These are phyloP conservation scores for Eriocheir sinensis DNA, from an alignment of 1,140 invertebrate genomes.

Conservation along the genomic window DNA sequence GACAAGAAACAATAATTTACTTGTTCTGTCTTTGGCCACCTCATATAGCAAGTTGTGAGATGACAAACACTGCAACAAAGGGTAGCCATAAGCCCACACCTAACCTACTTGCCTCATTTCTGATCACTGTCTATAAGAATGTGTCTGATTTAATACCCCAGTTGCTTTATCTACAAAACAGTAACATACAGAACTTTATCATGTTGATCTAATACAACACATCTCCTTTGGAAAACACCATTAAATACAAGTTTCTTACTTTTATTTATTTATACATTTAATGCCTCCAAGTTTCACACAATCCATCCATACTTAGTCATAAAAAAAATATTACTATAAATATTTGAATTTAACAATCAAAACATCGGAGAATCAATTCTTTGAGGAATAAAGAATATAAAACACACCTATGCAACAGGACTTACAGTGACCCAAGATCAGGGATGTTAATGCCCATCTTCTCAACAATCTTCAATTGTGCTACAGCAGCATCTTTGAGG, in stretches of 20 bases:
- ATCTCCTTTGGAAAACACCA: background rate
- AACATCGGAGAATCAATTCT: background rate
- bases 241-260: background rate
- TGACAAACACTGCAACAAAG: too few relatives aligned
- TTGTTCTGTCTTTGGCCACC: too few relatives aligned
- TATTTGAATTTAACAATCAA: background rate
- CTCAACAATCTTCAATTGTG: constrained; percentile 91
- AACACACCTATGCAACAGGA: background rate
- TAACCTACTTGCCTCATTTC: too few relatives aligned
- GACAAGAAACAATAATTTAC: background rate
- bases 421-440: constrained; percentile 67
- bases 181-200: too few relatives aligned
- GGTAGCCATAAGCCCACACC: too few relatives aligned
- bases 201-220: too few relatives aligned
- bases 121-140: too few relatives aligned
- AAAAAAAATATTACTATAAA: background rate
- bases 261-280: background rate
- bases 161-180: too few relatives aligned
- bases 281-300: background rate
- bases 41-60: too few relatives aligned
- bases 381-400: constrained; percentile 16
- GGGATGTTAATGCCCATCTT: constrained; percentile 85
- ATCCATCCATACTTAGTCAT: background rate
- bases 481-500: constrained; percentile 91
- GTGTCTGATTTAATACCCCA: too few relatives aligned